Conservation (phyloP, 2,113 vertebrate genomes). For the Psophia crepitans region DNA sequence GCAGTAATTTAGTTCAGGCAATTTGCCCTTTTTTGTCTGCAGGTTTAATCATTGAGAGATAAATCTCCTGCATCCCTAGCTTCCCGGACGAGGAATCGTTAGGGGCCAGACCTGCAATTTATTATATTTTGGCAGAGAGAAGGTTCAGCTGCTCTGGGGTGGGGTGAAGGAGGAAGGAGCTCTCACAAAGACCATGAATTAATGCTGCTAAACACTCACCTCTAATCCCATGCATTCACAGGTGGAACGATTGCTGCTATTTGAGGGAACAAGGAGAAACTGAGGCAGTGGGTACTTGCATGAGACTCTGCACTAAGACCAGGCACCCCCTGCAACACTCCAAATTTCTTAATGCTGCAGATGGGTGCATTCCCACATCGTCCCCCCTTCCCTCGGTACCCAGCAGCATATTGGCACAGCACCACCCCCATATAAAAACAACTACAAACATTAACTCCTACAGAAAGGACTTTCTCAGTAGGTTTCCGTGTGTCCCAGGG, state of each 20-base stretch:
- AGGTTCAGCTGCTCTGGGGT: neutral
- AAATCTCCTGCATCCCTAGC: neutral
- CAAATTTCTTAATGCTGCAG: neutral
- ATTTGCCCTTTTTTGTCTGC: constrained; percentile 1
- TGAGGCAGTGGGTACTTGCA: neutral
- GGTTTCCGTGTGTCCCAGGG: neutral
- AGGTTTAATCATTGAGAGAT: constrained; percentile 42
- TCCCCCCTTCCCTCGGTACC: neutral
- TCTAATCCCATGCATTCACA: neutral
- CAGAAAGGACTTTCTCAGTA: neutral
- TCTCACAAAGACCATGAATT: neutral
- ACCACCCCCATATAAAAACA: neutral
- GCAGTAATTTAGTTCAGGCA: constrained; percentile 7
- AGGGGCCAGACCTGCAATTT: constrained; percentile 47
- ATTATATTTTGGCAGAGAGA: constrained; percentile 50
- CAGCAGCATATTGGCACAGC: neutral
- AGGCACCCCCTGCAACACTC: neutral
- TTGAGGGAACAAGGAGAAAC: neutral
- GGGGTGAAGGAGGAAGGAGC: neutral
- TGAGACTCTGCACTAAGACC: neutral
- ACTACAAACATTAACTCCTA: neutral
- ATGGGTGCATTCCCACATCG: neutral
- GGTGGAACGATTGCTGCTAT: neutral
- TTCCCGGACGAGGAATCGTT: constrained; percentile 10
- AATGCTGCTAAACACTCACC: neutral